Evolutionary conservation across 2,113 vertebrate species (phyloP), one percentile per base, ranked within the genome.

Genomic region (Melanocharis versteri): DNA sequence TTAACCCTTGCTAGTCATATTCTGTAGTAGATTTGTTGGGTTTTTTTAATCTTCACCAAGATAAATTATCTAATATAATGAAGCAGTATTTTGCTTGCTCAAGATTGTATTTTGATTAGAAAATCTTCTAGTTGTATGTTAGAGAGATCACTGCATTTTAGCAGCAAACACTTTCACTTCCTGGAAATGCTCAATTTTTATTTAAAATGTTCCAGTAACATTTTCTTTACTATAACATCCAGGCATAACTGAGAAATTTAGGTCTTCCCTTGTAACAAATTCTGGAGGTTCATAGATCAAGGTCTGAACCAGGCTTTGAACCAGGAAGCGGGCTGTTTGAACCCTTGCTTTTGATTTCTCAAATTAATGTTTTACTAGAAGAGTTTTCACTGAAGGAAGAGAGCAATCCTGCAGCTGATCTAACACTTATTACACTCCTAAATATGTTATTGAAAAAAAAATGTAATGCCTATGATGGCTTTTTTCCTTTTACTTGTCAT

Each of bases 341-440:
- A 78, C 64, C 26, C 51, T 65, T 31, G 18, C 64, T 50, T 87
- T 93, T 75, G 64, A 84, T 95, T 94, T 90, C 72, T 71, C 17
- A 64, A 95, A 96, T 96, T 96, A 96, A 95, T 97, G 56, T 96
- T 97, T 96, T 90, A 97, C 68, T 60, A 50, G 60, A 73, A 64
- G 45, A 39, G 60, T 72, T 79, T 83, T 31, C 69, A 83, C 26
- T 79, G 83, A 72, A 71, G 37, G 64, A 81, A 65, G 42, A 72
- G 61, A 56, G 31, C 0, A 0, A 48, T 87, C 18, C 69, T 83
- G 28, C n/a, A 73, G 71, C 51, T 83, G 61, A 40, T 81, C 70
- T 83, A 83, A 72, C 35, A 77, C 18, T 56, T 86, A n/a, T n/a
- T 66, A 51, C 22, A 35, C 19, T 84, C 64, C 44, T 44, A 71